Conservation (phyloP, 2,113 vertebrate species). For the Sardina pilchardus region DNA sequence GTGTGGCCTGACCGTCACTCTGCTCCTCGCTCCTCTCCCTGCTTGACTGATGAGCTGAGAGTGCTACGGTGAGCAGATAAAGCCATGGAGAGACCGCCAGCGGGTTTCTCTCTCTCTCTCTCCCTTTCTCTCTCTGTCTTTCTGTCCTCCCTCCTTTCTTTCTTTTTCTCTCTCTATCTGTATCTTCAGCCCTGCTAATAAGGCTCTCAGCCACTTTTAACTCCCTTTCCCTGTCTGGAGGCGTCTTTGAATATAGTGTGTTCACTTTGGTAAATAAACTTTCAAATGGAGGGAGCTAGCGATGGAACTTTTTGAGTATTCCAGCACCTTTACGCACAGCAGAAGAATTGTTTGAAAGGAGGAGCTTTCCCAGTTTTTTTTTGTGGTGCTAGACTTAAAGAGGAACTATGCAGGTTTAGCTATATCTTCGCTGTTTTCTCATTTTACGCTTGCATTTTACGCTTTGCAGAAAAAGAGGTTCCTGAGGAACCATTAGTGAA, state of each 20-base stretch:
- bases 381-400: too few relatives aligned
- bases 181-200: background rate
- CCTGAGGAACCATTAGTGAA: too few relatives aligned
- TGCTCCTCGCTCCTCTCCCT: background rate
- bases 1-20: background rate
- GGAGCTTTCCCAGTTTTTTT: too few relatives aligned
- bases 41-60: constrained; percentile 25
- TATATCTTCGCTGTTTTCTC: too few relatives aligned
- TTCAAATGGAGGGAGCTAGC: background rate
- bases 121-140: background rate
- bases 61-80: background rate
- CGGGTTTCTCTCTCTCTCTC: background rate
- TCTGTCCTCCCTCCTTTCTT: background rate
- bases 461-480: too few relatives aligned
- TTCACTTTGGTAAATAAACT: background rate
- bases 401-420: too few relatives aligned
- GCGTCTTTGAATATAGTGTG: background rate
- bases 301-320: background rate
- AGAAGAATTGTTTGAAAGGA: too few relatives aligned
- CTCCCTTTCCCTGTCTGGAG: background rate
- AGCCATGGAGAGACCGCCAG: background rate
- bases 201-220: constrained; percentile 3
- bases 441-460: too few relatives aligned
- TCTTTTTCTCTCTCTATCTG: background rate
- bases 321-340: background rate